These are phyloP conservation scores for Physella acuta DNA, from an alignment of 1,140 invertebrate genomes.

Conservation along the genomic window DNA sequence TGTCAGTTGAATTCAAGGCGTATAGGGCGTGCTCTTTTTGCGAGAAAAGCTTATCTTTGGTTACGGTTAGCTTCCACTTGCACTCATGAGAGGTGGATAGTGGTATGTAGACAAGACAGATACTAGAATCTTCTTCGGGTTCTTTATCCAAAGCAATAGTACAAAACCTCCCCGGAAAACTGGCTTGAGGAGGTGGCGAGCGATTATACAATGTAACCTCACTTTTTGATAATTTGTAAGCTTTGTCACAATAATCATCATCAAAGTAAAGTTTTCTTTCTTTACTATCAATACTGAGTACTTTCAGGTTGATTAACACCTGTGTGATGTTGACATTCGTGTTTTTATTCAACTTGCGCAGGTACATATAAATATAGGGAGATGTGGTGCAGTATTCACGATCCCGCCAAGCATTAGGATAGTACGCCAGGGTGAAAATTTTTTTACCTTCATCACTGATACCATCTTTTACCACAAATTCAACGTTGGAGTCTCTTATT, in stretches of 20 bases:
- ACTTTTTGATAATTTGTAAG: background rate
- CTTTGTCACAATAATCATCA: background rate
- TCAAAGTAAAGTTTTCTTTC: constrained; percentile 8
- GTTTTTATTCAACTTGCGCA: background rate
- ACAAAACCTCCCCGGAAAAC: background rate
- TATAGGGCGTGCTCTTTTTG: background rate
- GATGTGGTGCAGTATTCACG: constrained; percentile 7
- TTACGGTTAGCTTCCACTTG: background rate
- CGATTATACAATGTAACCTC: constrained; percentile 1
- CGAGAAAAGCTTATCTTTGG: background rate
- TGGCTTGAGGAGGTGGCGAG: background rate
- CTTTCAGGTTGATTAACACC: constrained; percentile 8
- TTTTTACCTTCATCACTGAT: background rate
- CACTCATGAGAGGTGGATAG: background rate
- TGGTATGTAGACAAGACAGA: constrained; percentile 11
- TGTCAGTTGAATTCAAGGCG: background rate
- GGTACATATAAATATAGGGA: background rate
- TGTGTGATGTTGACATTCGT: background rate
- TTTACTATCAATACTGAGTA: constrained; percentile 18
- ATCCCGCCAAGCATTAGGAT: background rate
- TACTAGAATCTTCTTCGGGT: background rate
- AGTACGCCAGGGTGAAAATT: background rate
- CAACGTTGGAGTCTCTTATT: constrained; percentile 8
- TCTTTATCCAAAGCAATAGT: background rate
- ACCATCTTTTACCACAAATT: constrained; percentile 13